Evolutionary conservation across 2,113 vertebrate genomes (phyloP).

Genomic region (Romanogobio albipinnatus): DNA sequence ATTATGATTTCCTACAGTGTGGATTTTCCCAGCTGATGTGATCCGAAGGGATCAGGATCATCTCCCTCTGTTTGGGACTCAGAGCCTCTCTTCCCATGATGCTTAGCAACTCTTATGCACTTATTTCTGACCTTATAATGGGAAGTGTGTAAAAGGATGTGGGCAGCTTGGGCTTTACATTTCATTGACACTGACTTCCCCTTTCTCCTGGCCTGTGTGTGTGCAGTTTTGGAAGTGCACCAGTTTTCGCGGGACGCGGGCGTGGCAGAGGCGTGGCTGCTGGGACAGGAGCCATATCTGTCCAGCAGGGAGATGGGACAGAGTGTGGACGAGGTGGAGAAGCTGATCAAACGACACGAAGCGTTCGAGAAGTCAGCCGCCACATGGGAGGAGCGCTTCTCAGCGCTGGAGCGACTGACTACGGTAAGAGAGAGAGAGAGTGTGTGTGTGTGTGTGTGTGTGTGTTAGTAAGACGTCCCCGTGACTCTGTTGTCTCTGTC

Average conservation of each 20-base stretch:
- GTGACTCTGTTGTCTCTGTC: slow-evolving; percentile 5
- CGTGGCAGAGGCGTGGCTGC: slow-evolving; percentile 94
- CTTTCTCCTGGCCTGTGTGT: slow-evolving; percentile 24
- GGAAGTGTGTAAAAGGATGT: slow-evolving; percentile 31
- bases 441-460: background rate
- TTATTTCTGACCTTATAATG: slow-evolving; percentile 6
- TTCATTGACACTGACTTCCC: slow-evolving; percentile 3
- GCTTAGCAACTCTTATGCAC: background rate
- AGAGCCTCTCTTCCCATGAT: background rate
- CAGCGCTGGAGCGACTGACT: slow-evolving; percentile 91
- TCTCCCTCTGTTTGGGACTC: too few species aligned
- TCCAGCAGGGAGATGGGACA: slow-evolving; percentile 90
- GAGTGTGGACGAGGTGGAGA: slow-evolving; percentile 96
- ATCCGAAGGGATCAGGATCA: too few species aligned
- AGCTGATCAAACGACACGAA: slow-evolving; percentile 94
- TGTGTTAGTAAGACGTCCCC: background rate
- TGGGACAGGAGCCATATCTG: slow-evolving; percentile 94
- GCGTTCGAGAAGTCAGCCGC: slow-evolving; percentile 97
- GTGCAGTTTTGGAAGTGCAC: slow-evolving; percentile 93
- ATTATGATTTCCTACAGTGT: background rate
- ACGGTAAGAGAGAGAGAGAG: slow-evolving; percentile 77
- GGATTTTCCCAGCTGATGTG: background rate
- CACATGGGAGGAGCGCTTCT: slow-evolving; percentile 96
- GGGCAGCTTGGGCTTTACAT: background rate
- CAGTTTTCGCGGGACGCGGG: slow-evolving; percentile 96